Conservation (phyloP, 1,140 invertebrate genomes). For the Lasioglossum baleicum region DNA sequence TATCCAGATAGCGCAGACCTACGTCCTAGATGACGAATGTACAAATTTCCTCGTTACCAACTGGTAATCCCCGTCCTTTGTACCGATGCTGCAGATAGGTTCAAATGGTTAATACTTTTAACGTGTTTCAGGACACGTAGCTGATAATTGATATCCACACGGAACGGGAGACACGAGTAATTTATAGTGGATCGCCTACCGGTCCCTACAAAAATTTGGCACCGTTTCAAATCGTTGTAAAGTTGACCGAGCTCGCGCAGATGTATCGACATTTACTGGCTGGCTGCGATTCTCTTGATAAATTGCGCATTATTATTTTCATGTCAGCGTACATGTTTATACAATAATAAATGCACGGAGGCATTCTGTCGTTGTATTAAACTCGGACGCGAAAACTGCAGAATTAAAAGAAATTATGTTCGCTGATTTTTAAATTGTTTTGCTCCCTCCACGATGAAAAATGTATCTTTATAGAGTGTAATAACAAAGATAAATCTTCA, state of each 20-base stretch:
- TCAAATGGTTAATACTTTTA: constrained; percentile 24
- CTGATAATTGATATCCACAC: constrained; percentile 57
- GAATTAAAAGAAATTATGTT: neutral
- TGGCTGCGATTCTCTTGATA: constrained; percentile 54
- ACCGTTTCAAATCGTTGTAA: constrained; percentile 61
- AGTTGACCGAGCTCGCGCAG: constrained; percentile 53
- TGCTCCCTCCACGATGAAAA: no score
- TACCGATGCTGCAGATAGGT: neutral
- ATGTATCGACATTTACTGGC: constrained; percentile 58
- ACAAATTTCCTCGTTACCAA: neutral
- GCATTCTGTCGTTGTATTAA: neutral
- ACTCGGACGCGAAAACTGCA: constrained; percentile 2
- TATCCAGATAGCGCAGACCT: neutral
- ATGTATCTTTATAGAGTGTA: no score
- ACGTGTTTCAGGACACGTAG: constrained; percentile 25
- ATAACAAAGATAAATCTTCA: no score
- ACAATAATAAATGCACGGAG: constrained; percentile 24
- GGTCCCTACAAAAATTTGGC: constrained; percentile 54
- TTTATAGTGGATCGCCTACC: constrained; percentile 50
- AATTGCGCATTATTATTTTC: constrained; percentile 61
- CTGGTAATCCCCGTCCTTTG: neutral
- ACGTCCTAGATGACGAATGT: neutral
- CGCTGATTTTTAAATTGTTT: neutral
- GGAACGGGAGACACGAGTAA: constrained; percentile 38
- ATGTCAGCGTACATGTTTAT: constrained; percentile 36